These are phyloP conservation scores for Perdita meconis DNA, from an alignment of 2,888 invertebrate genomes.

Conservation along the genomic window DNA sequence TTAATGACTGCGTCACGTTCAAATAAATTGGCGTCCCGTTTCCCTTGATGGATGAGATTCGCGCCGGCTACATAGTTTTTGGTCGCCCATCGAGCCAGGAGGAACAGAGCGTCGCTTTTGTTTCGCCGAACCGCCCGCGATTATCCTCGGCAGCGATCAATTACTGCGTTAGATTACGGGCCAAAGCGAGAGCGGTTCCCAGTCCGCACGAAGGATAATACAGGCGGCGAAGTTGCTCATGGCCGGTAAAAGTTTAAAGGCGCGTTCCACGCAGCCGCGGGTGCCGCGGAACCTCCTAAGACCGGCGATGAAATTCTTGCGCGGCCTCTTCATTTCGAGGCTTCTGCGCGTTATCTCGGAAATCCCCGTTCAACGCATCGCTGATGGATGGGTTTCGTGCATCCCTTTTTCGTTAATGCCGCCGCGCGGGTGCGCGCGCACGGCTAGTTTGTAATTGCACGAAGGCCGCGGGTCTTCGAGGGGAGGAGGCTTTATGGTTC, in stretches of 20 bases:
- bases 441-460: slow-evolving; percentile 24
- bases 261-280: background rate
- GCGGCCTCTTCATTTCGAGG: slow-evolving; percentile 31
- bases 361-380: slow-evolving; percentile 42
- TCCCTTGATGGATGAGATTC: slow-evolving; percentile 64
- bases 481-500: slow-evolving; percentile 22
- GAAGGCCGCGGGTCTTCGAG: background rate
- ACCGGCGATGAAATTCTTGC: slow-evolving; percentile 48
- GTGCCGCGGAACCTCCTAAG: slow-evolving; percentile 4
- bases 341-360: slow-evolving; percentile 33
- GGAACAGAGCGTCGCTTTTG: slow-evolving; percentile 24
- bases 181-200: slow-evolving; percentile 30
- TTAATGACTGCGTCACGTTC: slow-evolving; percentile 32
- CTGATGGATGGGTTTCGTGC: slow-evolving; percentile 42
- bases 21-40: slow-evolving; percentile 68
- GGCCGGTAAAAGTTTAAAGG: slow-evolving; percentile 29
- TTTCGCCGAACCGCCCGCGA: slow-evolving; percentile 7
- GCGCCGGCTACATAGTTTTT: slow-evolving; percentile 46
- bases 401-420: slow-evolving; percentile 41
- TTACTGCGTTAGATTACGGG: slow-evolving; percentile 48
- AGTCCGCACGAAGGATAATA: slow-evolving; percentile 23
- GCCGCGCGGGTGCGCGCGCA: background rate
- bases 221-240: slow-evolving; percentile 28
- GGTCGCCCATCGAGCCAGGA: slow-evolving; percentile 5
- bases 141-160: slow-evolving; percentile 45